Conservation (phyloP, 64 coral and sea anemone species). For the Stichodactyla mertensii region DNA sequence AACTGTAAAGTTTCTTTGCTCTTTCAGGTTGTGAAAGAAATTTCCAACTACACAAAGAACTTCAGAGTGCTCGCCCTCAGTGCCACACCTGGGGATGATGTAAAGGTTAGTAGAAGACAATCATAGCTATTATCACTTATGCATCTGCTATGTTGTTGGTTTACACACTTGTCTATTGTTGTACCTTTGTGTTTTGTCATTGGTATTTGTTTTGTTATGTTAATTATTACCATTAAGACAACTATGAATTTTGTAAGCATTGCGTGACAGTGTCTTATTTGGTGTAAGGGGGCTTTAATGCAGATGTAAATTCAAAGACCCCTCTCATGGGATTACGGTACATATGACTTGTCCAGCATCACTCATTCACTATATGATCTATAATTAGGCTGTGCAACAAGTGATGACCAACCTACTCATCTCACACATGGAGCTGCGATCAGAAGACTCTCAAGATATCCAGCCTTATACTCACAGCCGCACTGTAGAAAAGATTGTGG, state of each 20-base stretch:
- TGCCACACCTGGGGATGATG: slow-evolving; percentile 91
- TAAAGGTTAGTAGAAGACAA: slow-evolving; percentile 44
- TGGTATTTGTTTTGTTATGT: no score
- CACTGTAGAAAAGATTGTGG: slow-evolving; percentile 82
- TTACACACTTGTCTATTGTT: background rate
- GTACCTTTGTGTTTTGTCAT: background rate
- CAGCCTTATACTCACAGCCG: slow-evolving; percentile 80
- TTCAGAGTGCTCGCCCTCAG: slow-evolving; percentile 88
- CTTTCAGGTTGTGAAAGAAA: slow-evolving; percentile 72
- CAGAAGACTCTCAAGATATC: slow-evolving; percentile 84
- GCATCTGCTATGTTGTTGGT: background rate
- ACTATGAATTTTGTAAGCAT: no score
- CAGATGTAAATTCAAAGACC: no score
- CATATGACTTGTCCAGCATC: no score
- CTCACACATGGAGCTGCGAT: slow-evolving; percentile 82
- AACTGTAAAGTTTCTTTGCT: background rate
- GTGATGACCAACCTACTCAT: slow-evolving; percentile 86
- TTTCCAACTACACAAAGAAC: slow-evolving; percentile 74
- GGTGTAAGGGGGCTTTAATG: no score
- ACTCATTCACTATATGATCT: background rate
- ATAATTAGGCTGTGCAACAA: slow-evolving; percentile 79
- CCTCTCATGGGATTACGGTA: no score
- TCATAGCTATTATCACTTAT: background rate
- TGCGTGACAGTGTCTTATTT: no score
- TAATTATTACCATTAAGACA: no score